Evolutionary conservation across 2,113 vertebrate species (phyloP), one percentile per base, ranked within the genome.

Genomic region (Eurypyga helias): DNA sequence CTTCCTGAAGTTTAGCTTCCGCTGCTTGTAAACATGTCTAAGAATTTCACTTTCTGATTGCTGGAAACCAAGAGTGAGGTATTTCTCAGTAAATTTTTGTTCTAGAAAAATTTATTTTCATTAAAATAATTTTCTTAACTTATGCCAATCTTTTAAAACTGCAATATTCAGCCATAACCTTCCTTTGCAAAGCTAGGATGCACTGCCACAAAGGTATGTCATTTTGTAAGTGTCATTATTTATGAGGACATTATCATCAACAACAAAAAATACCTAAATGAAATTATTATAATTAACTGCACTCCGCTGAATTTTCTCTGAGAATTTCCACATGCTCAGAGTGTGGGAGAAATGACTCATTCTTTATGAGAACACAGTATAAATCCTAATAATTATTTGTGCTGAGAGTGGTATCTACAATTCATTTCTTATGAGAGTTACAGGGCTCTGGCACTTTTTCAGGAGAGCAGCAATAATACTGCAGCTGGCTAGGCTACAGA

Each of bases 11-110:
- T 51, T 89, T n/a, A 36, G 33, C 29, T 83, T 61, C 21, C 31
- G n/a, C 33, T 73, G 20, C 70, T 57, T 89, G 89, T 89, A 92
- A 95, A 95, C 9, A 64, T 5, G 6, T 16, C n/a, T 10, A 75
- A 78, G 48, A 76, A 58, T 90, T 94, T 96, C 87, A 86, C 87
- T 95, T 96, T 88, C 92, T 18, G 28, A 86, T 80, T 48, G 29
- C 73, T 76, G 57, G 31, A 70, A 84, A 87, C 31, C 5, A 17
- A 33, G 76, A 65, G 28, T 9, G 23, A 62, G 38, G n/a, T 55
- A 45, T 11, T 49, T 29, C 31, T 62, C 13, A 7, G 61, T 28
- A 71, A 78, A 29, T 0, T 49, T 78, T 34, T 49, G 26, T 17
- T 58, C n/a, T 24, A 49, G 17, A 82, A 88, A 41, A 60, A 45